These are phyloP conservation scores for Phainopepla nitens DNA, from an alignment of 2,113 vertebrate genomes.

Conservation along the genomic window DNA sequence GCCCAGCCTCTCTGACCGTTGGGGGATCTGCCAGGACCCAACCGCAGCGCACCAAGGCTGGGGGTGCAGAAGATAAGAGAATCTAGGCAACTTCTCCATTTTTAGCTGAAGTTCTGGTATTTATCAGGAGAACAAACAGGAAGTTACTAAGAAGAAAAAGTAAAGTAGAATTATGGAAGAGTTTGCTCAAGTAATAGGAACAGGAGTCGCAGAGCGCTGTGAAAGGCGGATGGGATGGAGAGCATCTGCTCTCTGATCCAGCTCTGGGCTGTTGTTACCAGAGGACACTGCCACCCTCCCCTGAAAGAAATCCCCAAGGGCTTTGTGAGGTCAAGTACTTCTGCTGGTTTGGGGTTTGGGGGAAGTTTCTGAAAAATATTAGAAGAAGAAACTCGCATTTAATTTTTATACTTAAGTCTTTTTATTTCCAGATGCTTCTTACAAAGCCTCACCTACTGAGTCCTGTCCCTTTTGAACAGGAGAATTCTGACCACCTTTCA, in stretches of 20 bases:
- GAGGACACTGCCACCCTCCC: not conserved
- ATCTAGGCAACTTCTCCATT: conserved; percentile 56
- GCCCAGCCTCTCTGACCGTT: not conserved
- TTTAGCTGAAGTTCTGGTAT: conserved; percentile 59
- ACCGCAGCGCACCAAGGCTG: not conserved
- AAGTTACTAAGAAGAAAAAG: conserved; percentile 57
- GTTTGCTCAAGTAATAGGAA: not conserved
- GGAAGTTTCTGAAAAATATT: not conserved
- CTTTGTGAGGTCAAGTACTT: not conserved
- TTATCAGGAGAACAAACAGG: conserved; percentile 41
- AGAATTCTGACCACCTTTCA: not conserved
- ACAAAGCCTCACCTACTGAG: not conserved
- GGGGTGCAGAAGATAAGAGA: not conserved
- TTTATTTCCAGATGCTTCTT: not conserved
- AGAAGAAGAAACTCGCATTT: not conserved
- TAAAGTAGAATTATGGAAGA: conserved; percentile 29
- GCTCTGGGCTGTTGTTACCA: not conserved
- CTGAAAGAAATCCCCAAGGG: not conserved
- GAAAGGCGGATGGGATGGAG: not conserved
- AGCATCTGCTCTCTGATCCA: not conserved
- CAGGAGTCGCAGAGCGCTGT: not conserved
- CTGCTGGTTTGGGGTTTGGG: not conserved
- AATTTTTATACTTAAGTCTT: not conserved
- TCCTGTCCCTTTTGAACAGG: not conserved
- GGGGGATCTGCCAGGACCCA: not conserved